These are phyloP conservation scores for Parambassis ranga DNA, from an alignment of 2,797 vertebrate genomes.

Conservation along the genomic window DNA sequence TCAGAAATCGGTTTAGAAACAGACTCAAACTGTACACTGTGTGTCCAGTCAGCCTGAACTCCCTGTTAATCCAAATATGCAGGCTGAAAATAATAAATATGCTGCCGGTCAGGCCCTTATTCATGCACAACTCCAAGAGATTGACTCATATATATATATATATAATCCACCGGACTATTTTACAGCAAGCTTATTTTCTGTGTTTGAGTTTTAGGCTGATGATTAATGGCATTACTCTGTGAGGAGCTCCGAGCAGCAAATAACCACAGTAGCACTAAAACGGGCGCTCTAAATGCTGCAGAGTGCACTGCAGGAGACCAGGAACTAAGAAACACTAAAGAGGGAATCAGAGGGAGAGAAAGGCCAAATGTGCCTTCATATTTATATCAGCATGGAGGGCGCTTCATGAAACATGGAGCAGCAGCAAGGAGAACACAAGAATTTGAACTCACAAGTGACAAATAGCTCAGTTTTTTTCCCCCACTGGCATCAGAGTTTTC, in stretches of 20 bases:
- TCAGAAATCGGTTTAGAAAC: too few relatives aligned
- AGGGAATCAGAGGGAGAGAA: not conserved
- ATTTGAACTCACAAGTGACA: constrained; percentile 9
- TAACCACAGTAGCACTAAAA: constrained; percentile 18
- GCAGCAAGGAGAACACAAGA: constrained; percentile 1
- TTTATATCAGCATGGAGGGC: not conserved
- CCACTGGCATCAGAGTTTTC: not conserved
- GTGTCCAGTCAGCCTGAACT: too few relatives aligned
- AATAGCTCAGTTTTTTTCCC: not conserved
- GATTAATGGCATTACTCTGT: constrained; percentile 55
- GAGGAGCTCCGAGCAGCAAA: constrained; percentile 34
- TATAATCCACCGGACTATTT: too few relatives aligned
- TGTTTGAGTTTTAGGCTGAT: constrained; percentile 14
- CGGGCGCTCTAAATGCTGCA: constrained; percentile 14
- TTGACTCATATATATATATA: too few relatives aligned
- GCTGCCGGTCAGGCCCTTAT: too few relatives aligned
- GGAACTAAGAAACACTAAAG: not conserved
- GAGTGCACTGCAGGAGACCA: constrained; percentile 3
- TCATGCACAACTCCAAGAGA: too few relatives aligned
- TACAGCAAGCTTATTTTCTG: constrained; percentile 25
- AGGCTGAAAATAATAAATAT: too few relatives aligned
- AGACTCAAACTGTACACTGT: too few relatives aligned
- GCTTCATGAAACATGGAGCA: constrained; percentile 2
- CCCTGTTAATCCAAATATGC: too few relatives aligned
- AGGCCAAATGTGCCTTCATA: not conserved